Conservation (phyloP, 2,797 vertebrate species). For the Enteromius unitaeniatus region DNA sequence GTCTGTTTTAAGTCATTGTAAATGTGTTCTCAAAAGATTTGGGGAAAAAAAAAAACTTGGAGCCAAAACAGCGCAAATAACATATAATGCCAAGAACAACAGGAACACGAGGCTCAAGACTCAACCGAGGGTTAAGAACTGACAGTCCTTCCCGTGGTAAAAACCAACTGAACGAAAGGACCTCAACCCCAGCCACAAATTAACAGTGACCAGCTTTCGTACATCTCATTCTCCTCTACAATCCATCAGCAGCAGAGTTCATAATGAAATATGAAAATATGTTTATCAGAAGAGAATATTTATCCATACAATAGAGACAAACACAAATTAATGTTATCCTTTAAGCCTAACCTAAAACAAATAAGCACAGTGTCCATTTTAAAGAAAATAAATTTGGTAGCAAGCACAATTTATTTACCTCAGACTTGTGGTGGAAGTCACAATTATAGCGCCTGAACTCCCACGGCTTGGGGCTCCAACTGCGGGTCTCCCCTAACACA, state of each 20-base stretch:
- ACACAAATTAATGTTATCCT: neutral
- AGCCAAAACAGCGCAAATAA: constrained; percentile 8
- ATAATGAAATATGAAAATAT: neutral
- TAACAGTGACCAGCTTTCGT: neutral
- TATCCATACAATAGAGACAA: neutral
- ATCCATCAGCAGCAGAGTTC: neutral
- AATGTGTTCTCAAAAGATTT: neutral
- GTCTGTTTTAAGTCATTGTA: neutral
- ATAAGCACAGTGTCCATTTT: neutral
- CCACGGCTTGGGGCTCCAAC: constrained; percentile 72
- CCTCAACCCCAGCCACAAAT: neutral
- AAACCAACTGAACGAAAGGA: constrained; percentile 13
- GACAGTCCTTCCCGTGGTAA: constrained; percentile 13
- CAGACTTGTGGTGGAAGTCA: constrained; percentile 75
- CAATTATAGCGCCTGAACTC: constrained; percentile 76
- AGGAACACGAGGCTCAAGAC: constrained; percentile 12
- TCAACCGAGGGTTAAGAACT: constrained; percentile 13
- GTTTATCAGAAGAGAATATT: neutral
- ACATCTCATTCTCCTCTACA: neutral
- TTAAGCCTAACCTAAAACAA: neutral
- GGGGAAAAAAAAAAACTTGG: neutral
- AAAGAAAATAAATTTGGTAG: neutral
- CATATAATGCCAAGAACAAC: neutral
- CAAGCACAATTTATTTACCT: constrained; percentile 74
- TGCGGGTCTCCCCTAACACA: constrained; percentile 73